Evolutionary conservation across 2,797 vertebrate genomes (phyloP).

Genomic region (Cossypha polioptera): DNA sequence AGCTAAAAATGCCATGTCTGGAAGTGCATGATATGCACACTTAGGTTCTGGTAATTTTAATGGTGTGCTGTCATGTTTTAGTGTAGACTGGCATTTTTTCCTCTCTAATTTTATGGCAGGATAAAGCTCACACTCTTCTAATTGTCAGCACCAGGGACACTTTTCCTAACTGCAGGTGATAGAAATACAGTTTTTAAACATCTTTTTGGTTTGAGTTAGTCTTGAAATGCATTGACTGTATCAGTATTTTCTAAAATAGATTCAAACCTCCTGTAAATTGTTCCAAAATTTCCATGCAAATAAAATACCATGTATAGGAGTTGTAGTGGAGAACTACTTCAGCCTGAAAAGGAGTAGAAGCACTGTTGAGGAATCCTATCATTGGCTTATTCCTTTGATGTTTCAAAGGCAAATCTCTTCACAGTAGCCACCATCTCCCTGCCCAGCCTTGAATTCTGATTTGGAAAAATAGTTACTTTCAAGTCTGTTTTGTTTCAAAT

Average conservation of each 20-base stretch:
- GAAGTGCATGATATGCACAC: not conserved
- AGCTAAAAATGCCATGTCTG: slow-evolving; percentile 24
- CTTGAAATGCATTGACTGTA: accelerated
- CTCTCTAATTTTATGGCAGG: not conserved
- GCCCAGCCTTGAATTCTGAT: not conserved
- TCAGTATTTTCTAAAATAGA: not conserved
- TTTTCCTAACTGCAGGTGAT: not conserved
- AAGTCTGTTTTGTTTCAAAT: not conserved
- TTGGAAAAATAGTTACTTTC: not conserved
- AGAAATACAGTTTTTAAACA: not conserved
- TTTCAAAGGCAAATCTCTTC: not conserved
- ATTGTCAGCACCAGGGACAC: not conserved
- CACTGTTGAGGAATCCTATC: not conserved
- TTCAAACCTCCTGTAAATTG: not conserved
- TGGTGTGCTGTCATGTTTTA: slow-evolving; percentile 30
- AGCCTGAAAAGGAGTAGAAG: not conserved
- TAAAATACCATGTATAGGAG: not conserved
- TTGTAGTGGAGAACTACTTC: not conserved
- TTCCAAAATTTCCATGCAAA: not conserved
- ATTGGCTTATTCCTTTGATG: not conserved
- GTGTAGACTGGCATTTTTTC: not conserved
- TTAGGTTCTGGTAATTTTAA: slow-evolving; percentile 3
- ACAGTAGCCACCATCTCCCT: not conserved
- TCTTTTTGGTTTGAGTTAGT: not conserved
- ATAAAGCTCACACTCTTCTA: not conserved